Conservation (phyloP, 2,113 vertebrate genomes). For the Trochalopteron elliotii region DNA sequence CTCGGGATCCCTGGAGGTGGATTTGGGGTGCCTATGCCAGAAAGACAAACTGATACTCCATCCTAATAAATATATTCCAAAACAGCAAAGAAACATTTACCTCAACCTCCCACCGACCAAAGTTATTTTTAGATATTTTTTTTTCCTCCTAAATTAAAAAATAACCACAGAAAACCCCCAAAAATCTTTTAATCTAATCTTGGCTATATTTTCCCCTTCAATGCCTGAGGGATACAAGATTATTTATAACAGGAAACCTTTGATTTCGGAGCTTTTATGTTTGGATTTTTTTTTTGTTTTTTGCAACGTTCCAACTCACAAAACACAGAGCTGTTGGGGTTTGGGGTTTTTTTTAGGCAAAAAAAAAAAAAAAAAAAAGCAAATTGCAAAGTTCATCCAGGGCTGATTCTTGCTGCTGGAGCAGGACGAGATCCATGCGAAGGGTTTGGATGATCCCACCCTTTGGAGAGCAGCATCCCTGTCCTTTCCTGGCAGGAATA, state of each 20-base stretch:
- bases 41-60: neutral
- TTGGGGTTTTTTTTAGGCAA: neutral
- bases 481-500: neutral
- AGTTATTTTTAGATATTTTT: slow-evolving; percentile 28
- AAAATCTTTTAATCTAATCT: slow-evolving; percentile 58
- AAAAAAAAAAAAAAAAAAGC: neutral
- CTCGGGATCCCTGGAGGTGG: neutral
- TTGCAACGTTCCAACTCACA: slow-evolving; percentile 1
- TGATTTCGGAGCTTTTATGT: slow-evolving; percentile 69
- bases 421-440: neutral
- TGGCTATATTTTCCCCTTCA: slow-evolving; percentile 41
- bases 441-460: neutral
- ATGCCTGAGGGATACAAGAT: slow-evolving; percentile 64
- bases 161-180: neutral
- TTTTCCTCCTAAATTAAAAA: neutral
- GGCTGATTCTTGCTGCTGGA: neutral
- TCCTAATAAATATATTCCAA: neutral
- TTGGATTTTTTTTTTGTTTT: neutral
- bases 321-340: neutral
- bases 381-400: neutral
- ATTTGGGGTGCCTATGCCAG: neutral
- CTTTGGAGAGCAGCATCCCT: neutral
- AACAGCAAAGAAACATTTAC: neutral
- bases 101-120: neutral
- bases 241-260: slow-evolving; percentile 83